Conservation (phyloP, 2,797 vertebrate genomes). For the Gila robusta region DNA sequence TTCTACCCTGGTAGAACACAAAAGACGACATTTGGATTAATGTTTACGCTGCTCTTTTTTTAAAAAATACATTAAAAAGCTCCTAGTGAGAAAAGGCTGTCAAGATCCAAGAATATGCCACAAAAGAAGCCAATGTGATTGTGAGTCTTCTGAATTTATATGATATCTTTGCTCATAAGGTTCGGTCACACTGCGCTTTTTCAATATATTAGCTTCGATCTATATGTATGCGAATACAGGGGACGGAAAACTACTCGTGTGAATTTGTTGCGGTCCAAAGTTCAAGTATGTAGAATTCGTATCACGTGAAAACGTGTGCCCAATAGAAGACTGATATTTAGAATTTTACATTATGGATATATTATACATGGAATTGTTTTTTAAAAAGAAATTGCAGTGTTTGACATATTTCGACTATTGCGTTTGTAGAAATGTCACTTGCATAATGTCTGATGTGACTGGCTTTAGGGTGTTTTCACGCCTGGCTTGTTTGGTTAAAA, state of each 20-base stretch:
- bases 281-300: too few relatives aligned
- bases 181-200: neutral
- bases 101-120: neutral
- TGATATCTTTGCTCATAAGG: neutral
- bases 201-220: neutral
- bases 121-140: neutral
- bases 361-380: too few relatives aligned
- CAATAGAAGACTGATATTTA: too few relatives aligned
- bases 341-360: too few relatives aligned
- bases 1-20: neutral
- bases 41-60: neutral
- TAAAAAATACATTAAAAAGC: neutral
- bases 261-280: too few relatives aligned
- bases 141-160: neutral
- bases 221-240: neutral
- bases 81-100: neutral
- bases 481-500: neutral
- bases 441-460: too few relatives aligned
- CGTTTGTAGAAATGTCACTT: too few relatives aligned
- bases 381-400: too few relatives aligned
- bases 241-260: too few relatives aligned
- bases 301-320: too few relatives aligned
- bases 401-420: too few relatives aligned
- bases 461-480: too few relatives aligned
- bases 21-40: neutral